Base-by-base conservation (phyloP, 1,140 invertebrate genomes). In the Drosophila teissieri region DNA sequence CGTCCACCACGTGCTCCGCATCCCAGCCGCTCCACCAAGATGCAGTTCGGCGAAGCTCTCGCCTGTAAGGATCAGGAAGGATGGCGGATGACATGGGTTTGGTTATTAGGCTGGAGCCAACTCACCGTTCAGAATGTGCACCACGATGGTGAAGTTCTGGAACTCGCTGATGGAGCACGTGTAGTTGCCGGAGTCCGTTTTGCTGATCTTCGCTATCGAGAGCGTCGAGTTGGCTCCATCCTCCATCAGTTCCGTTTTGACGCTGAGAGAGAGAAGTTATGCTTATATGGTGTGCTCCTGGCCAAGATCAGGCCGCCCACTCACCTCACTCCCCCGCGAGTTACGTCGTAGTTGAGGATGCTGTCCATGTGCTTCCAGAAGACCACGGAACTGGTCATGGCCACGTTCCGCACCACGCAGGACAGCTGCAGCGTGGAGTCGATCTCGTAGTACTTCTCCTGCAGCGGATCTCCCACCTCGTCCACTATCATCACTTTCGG, bases 131-230 rank as follows among this genome's bases (percentile, higher is more conserved):
- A 96, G 93, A 45, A 96, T 95, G 67, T 96, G 95, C 37, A 96
- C 95, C 37, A 95, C 93, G 54, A 96, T 94, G 4, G 94, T 95
- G 55, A 95, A 94, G 4, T 94, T 93, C 64, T 95, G 93, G 40
- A 95, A 95, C 44, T 93, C 93, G 44, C 93, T 93, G 60, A 96
- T 95, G 22, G 95, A 94, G 85, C 96, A 96, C 7, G 95, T 96
- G 92, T 96, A 96, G 91, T 96, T 96, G 11, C 96, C 96, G 22
- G 95, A 95, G 92, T 97, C 96, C 55, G 93, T 93, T 84, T 95
- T 95, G 80, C 95, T 95, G 45, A 96, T 95, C 76, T 95, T 94
- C 44, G 95, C 95, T 80, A 97, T 95, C 15, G 95, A 94, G 37
- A 97, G 93, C 36, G 95, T 95, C 55, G 96, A 96, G 84, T 96